Conservation (phyloP, 2,888 invertebrate species). For the Drosophila anomalata region DNA sequence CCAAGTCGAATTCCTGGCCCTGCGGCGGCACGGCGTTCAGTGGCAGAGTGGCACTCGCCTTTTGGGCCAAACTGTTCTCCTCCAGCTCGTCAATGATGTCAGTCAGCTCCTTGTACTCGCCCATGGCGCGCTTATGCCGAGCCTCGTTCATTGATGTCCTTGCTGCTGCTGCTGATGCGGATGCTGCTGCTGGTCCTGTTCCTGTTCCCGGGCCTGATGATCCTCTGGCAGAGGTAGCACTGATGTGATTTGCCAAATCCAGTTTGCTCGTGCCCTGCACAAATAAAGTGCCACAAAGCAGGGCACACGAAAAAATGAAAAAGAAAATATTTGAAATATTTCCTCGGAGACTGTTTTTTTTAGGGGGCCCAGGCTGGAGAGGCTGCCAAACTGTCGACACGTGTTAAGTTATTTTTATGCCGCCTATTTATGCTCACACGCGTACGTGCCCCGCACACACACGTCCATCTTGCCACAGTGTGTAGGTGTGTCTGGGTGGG, state of each 20-base stretch:
- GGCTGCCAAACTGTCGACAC: constrained; percentile 78
- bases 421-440: constrained; percentile 75
- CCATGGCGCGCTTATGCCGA: constrained; percentile 78
- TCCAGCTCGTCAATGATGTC: constrained; percentile 78
- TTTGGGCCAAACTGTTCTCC: constrained; percentile 68
- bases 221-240: constrained; percentile 30
- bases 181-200: constrained; percentile 23
- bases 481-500: constrained; percentile 5
- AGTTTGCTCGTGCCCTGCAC: constrained; percentile 70
- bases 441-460: constrained; percentile 68
- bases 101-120: constrained; percentile 71
- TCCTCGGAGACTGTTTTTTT: constrained; percentile 41
- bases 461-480: constrained; percentile 16
- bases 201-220: constrained; percentile 32
- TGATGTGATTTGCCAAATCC: constrained; percentile 74
- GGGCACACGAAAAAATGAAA: constrained; percentile 27
- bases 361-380: constrained; percentile 45
- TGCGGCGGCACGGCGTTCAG: constrained; percentile 41
- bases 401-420: constrained; percentile 81
- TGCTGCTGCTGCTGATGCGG: constrained; percentile 22
- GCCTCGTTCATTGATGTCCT: constrained; percentile 55
- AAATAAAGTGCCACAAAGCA: constrained; percentile 64
- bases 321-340: constrained; percentile 69
- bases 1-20: constrained; percentile 75
- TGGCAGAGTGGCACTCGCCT: constrained; percentile 43